Percentiles rank a stretch among this genome's conserved stretches.
phyloP scores from a whole-genome alignment of 2,888 invertebrate species.

The Globia sparganii region DNA sequence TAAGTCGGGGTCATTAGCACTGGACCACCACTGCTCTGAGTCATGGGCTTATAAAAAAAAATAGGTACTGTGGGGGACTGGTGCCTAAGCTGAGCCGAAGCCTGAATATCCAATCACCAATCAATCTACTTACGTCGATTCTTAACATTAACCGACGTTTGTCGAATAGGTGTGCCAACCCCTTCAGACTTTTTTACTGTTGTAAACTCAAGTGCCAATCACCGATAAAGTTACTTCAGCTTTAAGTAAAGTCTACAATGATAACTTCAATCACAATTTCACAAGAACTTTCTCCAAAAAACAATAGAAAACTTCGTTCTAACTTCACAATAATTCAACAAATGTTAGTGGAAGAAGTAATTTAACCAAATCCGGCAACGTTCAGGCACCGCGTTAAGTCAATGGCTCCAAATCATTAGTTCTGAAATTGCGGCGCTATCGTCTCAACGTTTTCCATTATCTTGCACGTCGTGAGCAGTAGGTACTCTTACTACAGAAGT shows the following conservation, averaged over 20 bases:
- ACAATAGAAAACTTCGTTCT: constrained; percentile 54
- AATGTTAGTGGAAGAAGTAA: constrained; percentile 63
- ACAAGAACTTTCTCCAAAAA: constrained; percentile 40
- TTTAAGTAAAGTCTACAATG: constrained; percentile 26
- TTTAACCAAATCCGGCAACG: constrained; percentile 54
- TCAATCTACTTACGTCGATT: neutral
- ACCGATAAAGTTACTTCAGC: constrained; percentile 1
- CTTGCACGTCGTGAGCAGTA: constrained; percentile 59
- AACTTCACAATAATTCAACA: constrained; percentile 59
- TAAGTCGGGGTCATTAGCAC: no score
- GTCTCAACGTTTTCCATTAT: constrained; percentile 60
- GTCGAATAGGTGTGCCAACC: neutral
- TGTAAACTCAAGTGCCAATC: constrained; percentile 1
- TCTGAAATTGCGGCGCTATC: constrained; percentile 59
- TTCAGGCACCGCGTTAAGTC: constrained; percentile 59
- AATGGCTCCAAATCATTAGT: constrained; percentile 63
- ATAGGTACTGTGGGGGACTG: no score
- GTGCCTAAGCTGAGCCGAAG: no score
- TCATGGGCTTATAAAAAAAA: no score
- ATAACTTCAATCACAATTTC: constrained; percentile 22
- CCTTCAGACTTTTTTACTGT: no score
- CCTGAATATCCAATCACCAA: no score
- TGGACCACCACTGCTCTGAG: no score
- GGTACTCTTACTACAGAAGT: constrained; percentile 35
- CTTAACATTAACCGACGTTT: neutral